Evolutionary conservation across 2,113 vertebrate species (phyloP), one percentile per base, ranked within the genome.

Genomic region (Cyrtonyx montezumae): DNA sequence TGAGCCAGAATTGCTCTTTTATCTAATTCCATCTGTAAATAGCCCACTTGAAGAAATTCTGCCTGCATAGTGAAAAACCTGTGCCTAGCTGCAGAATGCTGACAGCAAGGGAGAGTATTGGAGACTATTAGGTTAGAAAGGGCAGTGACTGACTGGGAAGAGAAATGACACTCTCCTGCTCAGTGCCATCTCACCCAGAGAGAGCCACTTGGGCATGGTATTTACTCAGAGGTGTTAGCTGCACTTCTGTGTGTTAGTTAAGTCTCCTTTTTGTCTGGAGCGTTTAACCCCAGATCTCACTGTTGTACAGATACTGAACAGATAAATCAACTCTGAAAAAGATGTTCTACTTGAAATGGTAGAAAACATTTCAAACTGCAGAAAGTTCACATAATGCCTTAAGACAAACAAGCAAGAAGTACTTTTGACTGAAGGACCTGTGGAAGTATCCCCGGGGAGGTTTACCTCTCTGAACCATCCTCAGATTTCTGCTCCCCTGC

Each of bases 161-260:
- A 93, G 62, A 77, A 74, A 71, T 65, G 2, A 51, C 12, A 32
- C 32, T 65, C 17, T 55, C 46, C 37, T 66, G 23, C 9, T 16
- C 90, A 56, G 73, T 76, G 51, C n/a, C 16, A 12, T 70, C 86
- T 84, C 63, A n/a, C 40, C 25, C 23, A 0, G 1, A 78, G 61
- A 62, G 28, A 93, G n/a, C 63, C 20, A 55, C 56, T 5, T 11
- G 53, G 71, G 59, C 40, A 34, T 48, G 58, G 58, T 66, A 82
- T 91, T 93, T 90, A 55, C 66, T 92, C 65, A 79, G 77, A 56
- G 67, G 14, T 65, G 73, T 81, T 78, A 75, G 46, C 45, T 89
- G 70, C 25, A 68, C 34, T 75, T 91, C 80, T 84, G 37, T 37
- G 11, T 36, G 21, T 20, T 58, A 20, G 63, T 79, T 69, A 73